Percentiles rank a stretch among this genome's conserved stretches.
phyloP scores from a whole-genome alignment of 2,113 vertebrate species.

The Eolophus roseicapilla region DNA sequence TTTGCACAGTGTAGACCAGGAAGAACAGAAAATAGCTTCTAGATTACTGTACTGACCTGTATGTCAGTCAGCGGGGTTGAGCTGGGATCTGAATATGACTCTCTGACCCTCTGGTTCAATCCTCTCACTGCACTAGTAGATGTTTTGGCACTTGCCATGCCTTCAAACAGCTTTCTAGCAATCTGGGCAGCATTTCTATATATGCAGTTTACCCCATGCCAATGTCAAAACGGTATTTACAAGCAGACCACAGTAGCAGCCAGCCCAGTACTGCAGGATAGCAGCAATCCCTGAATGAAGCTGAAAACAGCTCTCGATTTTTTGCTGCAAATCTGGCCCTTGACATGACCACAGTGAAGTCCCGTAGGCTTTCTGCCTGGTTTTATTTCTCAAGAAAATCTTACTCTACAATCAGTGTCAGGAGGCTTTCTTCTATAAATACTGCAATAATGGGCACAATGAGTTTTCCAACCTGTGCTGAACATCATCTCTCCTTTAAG shows the following conservation, averaged over 20 bases:
- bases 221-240: not conserved
- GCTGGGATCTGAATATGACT: rapidly evolving
- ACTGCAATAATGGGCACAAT: not conserved
- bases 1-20: rapidly evolving
- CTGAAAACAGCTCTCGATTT: rapidly evolving
- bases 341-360: not conserved
- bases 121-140: not conserved
- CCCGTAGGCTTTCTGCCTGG: not conserved
- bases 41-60: not conserved
- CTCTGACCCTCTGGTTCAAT: not conserved
- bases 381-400: not conserved
- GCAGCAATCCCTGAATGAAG: not conserved
- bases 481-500: not conserved
- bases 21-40: not conserved
- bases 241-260: not conserved
- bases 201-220: not conserved
- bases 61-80: rapidly evolving
- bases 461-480: not conserved
- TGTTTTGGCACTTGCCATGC: not conserved
- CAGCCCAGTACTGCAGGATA: not conserved
- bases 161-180: not conserved
- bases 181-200: not conserved
- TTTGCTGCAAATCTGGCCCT: not conserved
- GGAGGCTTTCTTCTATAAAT: not conserved
- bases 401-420: not conserved